Base-by-base conservation (phyloP, 1,140 invertebrate species). In the Neodiprion virginianus region DNA sequence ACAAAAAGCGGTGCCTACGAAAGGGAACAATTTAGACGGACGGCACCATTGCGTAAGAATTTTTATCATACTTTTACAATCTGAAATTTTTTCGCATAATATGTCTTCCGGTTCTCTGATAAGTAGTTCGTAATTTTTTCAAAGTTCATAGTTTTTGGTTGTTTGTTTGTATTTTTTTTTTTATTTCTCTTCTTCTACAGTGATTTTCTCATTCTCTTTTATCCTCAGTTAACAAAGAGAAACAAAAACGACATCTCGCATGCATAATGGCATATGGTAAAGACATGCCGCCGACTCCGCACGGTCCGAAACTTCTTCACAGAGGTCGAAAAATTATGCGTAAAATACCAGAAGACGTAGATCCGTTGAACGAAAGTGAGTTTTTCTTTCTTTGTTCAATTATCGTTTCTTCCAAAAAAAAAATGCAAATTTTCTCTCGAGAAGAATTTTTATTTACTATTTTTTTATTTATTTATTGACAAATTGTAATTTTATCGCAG, bases 241-340 rank as follows among this genome's bases (percentile, higher is more conserved):
- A 81, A 28, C 85, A 89, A 70, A 89, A 89, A 74, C 80, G 86
- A 74, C 84, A 87, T n/a, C 77, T 89, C 11, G 88, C 88, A 1
- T 85, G 84, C 28, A 80, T 89, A 72, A 89, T 89, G 89, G 83
- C 89, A 47, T 89, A 85, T 74, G 89, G 89, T 1, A 87, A 87
- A 74, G 85, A 89, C 21, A 85, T 89, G 82, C 88, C 88, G 23
- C 84, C 85, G 40, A 88, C 87, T 9, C 85, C 87, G 1, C 82
- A 79, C 7, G 85, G 84, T 7, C 79, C 82, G 0, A 74, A 77
- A 76, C 73, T 80, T 69, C 75, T 81, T 67, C 80, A 81, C 72
- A 79, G 79, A 76, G 9, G 72, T 11, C 79, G 72, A 76, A 81
- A 70, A 72, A 40, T 5, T 3, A 53, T 78, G 9, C 67, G 69